phyloP scores from a whole-genome alignment of 2,888 invertebrate species.

The Pachliopta kotzebuea region DNA sequence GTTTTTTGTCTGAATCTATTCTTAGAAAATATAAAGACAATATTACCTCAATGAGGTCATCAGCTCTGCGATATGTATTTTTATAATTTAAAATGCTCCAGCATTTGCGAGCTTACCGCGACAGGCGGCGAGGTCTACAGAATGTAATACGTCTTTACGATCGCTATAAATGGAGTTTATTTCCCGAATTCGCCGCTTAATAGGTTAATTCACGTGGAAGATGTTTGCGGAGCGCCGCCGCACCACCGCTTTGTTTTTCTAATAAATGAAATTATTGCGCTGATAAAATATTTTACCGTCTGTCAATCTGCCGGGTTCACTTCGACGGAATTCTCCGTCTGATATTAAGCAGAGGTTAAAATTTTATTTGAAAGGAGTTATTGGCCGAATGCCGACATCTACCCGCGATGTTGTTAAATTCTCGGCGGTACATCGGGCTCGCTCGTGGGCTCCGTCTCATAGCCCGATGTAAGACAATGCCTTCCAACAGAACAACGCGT shows the following conservation, averaged over 20 bases:
- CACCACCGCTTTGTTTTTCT: constrained; percentile 67
- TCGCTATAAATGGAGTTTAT: constrained; percentile 59
- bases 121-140: constrained; percentile 32
- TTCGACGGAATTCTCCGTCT: constrained; percentile 58
- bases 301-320: constrained; percentile 72
- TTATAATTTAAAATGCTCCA: background rate
- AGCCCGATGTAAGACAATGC: constrained; percentile 67
- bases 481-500: constrained; percentile 60
- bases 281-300: constrained; percentile 80
- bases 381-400: constrained; percentile 53
- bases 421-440: constrained; percentile 51
- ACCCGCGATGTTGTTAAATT: constrained; percentile 61
- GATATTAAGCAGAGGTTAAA: constrained; percentile 79
- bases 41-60: background rate
- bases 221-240: constrained; percentile 56
- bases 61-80: background rate
- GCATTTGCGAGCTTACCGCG: constrained; percentile 3
- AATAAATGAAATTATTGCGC: constrained; percentile 76
- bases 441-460: constrained; percentile 61
- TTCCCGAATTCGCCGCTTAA: constrained; percentile 65
- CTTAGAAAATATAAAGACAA: background rate
- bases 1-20: background rate
- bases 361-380: constrained; percentile 74
- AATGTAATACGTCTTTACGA: constrained; percentile 53
- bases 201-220: constrained; percentile 76